Conservation (phyloP, 2,888 invertebrate species). For the Cantharis rufa region DNA sequence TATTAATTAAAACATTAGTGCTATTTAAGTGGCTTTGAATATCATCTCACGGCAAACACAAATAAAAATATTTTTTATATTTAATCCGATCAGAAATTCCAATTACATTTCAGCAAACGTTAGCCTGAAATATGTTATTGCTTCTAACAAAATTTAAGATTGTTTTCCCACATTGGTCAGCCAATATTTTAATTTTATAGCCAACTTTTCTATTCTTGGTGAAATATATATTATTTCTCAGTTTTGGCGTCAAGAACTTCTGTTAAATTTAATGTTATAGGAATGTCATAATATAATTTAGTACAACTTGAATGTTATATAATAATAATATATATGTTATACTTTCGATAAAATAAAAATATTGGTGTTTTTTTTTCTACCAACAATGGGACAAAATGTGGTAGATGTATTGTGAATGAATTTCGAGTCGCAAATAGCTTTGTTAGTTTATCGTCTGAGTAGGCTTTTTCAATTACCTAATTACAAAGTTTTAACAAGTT, state of each 20-base stretch:
- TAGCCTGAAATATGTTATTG: conserved; percentile 43
- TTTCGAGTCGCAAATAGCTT: conserved; percentile 12
- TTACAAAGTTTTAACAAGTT: conserved; percentile 55
- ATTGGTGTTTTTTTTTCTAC: neutral
- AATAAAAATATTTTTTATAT: conserved; percentile 8
- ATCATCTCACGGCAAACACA: neutral
- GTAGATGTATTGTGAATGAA: neutral
- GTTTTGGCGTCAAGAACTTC: conserved; percentile 29
- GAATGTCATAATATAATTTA: conserved; percentile 20
- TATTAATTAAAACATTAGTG: neutral
- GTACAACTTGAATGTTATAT: conserved; percentile 9
- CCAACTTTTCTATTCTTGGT: conserved; percentile 43
- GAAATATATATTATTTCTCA: conserved; percentile 38
- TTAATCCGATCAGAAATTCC: conserved; percentile 37
- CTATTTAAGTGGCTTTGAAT: neutral
- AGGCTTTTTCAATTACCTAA: conserved; percentile 54
- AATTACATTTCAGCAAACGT: conserved; percentile 42
- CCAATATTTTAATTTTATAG: conserved; percentile 52
- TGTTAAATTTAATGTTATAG: conserved; percentile 31
- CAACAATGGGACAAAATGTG: neutral
- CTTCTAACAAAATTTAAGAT: conserved; percentile 43
- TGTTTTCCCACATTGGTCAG: conserved; percentile 48
- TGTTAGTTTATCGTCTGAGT: conserved; percentile 36
- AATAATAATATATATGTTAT: neutral
- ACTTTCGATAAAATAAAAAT: neutral